phyloP scores from a whole-genome alignment of 2,797 vertebrate genomes.

The Enteromius radiatus region DNA sequence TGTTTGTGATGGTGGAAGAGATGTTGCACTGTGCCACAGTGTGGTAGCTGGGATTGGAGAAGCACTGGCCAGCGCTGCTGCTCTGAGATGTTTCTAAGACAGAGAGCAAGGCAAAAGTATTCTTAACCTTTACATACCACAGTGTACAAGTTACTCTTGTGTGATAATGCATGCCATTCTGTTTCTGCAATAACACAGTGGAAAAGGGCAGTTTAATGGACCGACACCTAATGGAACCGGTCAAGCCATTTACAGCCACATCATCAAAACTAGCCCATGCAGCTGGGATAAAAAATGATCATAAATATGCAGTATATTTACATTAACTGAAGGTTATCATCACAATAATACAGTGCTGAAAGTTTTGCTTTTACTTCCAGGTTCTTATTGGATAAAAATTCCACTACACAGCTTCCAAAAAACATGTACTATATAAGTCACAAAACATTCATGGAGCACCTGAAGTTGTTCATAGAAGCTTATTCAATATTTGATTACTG shows the following conservation, averaged over 20 bases:
- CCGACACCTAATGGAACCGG: not conserved
- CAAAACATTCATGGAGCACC: not conserved
- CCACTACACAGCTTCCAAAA: not conserved
- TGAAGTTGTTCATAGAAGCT: not conserved
- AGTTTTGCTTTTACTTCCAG: not conserved
- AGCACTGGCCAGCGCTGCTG: conserved; percentile 82
- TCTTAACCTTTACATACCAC: not conserved
- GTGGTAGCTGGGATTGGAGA: conserved; percentile 95
- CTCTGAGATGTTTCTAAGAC: conserved; percentile 82
- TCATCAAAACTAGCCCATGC: conserved; percentile 13
- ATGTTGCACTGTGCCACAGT: conserved; percentile 88
- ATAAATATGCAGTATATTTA: conserved; percentile 3
- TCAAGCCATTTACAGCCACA: conserved; percentile 6
- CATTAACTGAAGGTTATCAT: not conserved
- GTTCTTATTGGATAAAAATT: not conserved
- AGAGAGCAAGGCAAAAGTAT: conserved; percentile 1
- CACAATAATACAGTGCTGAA: not conserved
- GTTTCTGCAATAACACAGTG: not conserved
- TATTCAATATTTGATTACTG: conserved; percentile 7
- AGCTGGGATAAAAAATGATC: not conserved
- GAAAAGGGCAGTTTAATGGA: not conserved
- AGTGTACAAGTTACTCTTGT: not conserved
- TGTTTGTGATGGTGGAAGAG: conserved; percentile 87
- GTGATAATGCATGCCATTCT: not conserved
- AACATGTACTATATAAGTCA: not conserved